Evolutionary conservation across 2,113 vertebrate genomes (phyloP).

Genomic region (Phasianus colchicus): DNA sequence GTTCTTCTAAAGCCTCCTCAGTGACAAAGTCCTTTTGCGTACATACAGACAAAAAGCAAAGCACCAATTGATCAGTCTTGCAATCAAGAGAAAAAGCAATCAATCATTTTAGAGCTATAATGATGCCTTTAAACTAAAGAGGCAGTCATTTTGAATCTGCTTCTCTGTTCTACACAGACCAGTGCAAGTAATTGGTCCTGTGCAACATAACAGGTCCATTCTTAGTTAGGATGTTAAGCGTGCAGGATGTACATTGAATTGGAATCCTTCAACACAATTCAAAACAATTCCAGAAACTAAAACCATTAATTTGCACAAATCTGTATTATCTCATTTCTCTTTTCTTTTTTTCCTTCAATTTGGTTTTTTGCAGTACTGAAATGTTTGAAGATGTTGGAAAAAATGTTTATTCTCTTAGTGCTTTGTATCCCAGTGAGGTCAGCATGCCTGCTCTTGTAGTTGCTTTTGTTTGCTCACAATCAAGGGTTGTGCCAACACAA

Average conservation of each 20-base stretch:
- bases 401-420: background rate
- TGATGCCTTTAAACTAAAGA: background rate
- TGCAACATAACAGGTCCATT: background rate
- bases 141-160: background rate
- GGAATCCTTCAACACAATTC: background rate
- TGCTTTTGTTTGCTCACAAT: background rate
- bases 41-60: background rate
- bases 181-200: background rate
- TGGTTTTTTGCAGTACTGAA: background rate
- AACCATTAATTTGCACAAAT: background rate
- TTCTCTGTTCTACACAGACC: background rate
- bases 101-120: background rate
- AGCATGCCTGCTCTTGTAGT: background rate
- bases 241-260: background rate
- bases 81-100: background rate
- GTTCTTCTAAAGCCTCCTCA: conserved; percentile 93
- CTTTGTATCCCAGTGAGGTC: background rate
- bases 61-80: background rate
- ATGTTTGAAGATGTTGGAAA: background rate
- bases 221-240: background rate
- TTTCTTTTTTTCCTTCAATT: background rate
- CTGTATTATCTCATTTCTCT: background rate
- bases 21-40: conserved; percentile 90
- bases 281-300: background rate
- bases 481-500: background rate